phyloP scores from a whole-genome alignment of 2,113 vertebrate genomes.

The Nyctibius bracteatus region DNA sequence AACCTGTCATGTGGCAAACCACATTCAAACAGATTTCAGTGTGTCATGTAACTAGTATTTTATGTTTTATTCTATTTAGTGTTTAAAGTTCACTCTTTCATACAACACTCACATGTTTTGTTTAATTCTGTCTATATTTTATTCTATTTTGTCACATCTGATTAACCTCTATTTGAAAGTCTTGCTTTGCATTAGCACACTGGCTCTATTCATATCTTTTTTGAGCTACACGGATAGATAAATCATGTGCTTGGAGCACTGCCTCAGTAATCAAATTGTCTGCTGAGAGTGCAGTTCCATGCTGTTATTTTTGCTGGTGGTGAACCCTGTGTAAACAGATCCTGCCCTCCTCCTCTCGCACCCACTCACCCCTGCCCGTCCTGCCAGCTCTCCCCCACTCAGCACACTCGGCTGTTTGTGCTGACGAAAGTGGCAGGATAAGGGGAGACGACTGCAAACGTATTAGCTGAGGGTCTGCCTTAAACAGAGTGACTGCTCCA shows the following conservation, averaged over 20 bases:
- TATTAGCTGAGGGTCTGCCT: neutral
- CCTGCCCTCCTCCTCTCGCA: constrained; percentile 12
- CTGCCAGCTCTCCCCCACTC: neutral
- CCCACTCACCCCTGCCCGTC: neutral
- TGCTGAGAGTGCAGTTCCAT: constrained; percentile 54
- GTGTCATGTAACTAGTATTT: neutral
- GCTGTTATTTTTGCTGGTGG: constrained; percentile 34
- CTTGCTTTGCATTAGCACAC: constrained; percentile 17
- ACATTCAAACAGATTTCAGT: neutral
- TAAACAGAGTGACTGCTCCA: neutral
- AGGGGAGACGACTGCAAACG: neutral
- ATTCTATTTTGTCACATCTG: constrained; percentile 38
- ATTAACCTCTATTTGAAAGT: constrained; percentile 34
- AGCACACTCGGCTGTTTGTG: neutral
- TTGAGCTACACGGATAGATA: constrained; percentile 43
- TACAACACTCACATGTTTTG: neutral
- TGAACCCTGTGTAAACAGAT: constrained; percentile 35
- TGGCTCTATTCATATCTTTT: constrained; percentile 19
- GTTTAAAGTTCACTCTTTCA: neutral
- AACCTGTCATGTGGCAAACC: constrained; percentile 31
- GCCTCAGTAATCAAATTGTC: constrained; percentile 45
- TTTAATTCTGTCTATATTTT: constrained; percentile 25
- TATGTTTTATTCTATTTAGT: neutral
- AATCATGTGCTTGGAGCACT: constrained; percentile 42
- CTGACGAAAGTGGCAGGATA: neutral